phyloP scores from a whole-genome alignment of 2,113 vertebrate species.

The Hucho hucho region DNA sequence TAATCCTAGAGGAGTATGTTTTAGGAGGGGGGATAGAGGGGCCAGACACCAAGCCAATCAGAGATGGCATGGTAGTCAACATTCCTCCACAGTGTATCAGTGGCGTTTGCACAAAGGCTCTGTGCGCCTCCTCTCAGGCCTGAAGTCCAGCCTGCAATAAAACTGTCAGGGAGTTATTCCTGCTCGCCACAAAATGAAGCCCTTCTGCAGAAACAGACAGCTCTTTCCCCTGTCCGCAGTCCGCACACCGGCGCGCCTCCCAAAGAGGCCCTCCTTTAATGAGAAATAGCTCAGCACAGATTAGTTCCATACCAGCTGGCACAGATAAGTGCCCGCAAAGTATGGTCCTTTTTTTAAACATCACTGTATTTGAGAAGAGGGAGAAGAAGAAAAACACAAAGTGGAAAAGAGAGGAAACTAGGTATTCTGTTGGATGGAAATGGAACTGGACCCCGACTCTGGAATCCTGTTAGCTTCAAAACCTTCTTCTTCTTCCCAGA shows the following conservation, averaged over 20 bases:
- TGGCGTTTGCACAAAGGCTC: slow-evolving; percentile 33
- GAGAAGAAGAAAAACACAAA: not conserved
- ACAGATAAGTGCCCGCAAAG: slow-evolving; percentile 60
- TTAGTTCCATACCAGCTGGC: slow-evolving; percentile 77
- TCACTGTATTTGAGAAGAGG: slow-evolving; percentile 35
- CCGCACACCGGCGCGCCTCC: slow-evolving; percentile 42
- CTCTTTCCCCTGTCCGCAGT: slow-evolving; percentile 41
- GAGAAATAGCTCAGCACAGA: slow-evolving; percentile 74
- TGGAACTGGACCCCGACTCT: slow-evolving; percentile 29
- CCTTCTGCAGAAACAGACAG: slow-evolving; percentile 58
- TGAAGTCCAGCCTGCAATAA: slow-evolving; percentile 36
- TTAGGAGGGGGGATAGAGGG: slow-evolving; percentile 5
- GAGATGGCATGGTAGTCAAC: slow-evolving; percentile 6
- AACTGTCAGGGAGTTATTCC: slow-evolving; percentile 62
- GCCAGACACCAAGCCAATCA: slow-evolving; percentile 22
- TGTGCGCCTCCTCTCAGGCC: slow-evolving; percentile 25
- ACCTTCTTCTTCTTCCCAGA: not conserved
- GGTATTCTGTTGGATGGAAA: slow-evolving; percentile 41
- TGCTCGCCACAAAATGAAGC: slow-evolving; percentile 53
- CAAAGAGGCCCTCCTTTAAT: slow-evolving; percentile 68
- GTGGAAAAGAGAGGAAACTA: slow-evolving; percentile 20
- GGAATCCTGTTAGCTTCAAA: slow-evolving; percentile 20
- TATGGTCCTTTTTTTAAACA: slow-evolving; percentile 36
- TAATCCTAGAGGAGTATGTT: slow-evolving; percentile 18
- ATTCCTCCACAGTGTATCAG: slow-evolving; percentile 33